These are phyloP conservation scores for Chrysogorgia sp. DNA, from an alignment of 92 coral and sea anemone genomes.

Conservation along the genomic window DNA sequence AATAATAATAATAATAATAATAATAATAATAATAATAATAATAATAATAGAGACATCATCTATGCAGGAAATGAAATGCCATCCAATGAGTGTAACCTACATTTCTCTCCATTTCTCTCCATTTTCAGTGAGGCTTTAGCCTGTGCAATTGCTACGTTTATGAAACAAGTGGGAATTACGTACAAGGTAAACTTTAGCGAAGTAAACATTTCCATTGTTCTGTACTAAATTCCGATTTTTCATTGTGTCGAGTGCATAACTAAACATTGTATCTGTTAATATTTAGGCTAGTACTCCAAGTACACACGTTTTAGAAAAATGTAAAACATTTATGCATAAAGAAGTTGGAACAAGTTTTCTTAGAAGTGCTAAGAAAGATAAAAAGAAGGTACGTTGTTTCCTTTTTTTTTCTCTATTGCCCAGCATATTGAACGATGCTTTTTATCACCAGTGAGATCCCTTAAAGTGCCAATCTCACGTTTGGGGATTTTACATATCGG, in stretches of 20 bases:
- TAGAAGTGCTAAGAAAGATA: constrained; percentile 39
- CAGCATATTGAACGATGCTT: too few species aligned
- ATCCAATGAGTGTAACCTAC: background rate
- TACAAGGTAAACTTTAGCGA: constrained; percentile 66
- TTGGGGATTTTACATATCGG: too few species aligned
- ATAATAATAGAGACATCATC: too few species aligned
- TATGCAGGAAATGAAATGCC: too few species aligned
- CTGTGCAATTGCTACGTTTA: constrained; percentile 90
- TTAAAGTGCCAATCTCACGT: too few species aligned
- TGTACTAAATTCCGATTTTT: background rate
- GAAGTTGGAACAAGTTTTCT: constrained; percentile 15
- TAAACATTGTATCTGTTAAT: background rate
- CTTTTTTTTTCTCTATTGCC: too few species aligned
- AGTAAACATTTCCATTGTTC: background rate
- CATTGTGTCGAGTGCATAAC: background rate
- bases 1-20: too few species aligned
- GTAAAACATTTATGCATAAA: constrained; percentile 39
- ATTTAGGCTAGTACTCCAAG: constrained; percentile 12
- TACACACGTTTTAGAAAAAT: constrained; percentile 31
- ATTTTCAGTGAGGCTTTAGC: constrained; percentile 80
- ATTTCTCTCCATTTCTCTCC: background rate
- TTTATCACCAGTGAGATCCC: too few species aligned
- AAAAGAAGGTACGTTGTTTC: constrained; percentile 21
- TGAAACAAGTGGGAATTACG: constrained; percentile 89
- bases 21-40: too few species aligned